Evolutionary conservation across 1,140 invertebrate genomes (phyloP), one percentile per base, ranked within the genome.

Genomic region (Diachasmimorpha longicaudata): DNA sequence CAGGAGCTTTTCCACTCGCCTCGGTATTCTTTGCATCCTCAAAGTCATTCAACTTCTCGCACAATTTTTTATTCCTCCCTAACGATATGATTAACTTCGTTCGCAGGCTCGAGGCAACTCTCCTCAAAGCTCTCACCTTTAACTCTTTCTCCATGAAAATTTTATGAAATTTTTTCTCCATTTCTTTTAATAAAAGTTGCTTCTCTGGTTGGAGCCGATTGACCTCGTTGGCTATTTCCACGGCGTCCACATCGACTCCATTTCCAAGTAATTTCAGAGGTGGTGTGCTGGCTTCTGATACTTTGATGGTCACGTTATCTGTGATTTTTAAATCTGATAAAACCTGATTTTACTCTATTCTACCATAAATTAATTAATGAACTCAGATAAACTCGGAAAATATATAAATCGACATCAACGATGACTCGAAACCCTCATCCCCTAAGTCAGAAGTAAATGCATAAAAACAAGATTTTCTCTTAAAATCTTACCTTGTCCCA

Each of bases 61-160:
- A 52, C 13, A 80, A 68, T 52, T 78, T 66, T 13, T 79, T 72
- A 46, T 75, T 63, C 77, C 42, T 69, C 78, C 14, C 25, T 58
- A 5, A 82, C 46, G 11, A 31, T 25, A 23, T 77, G 58, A 4
- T 74, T 71, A 75, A 81, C 9, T 81, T 78, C 10, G 37, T 31
- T 46, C 23, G 73, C 2, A 80, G 42, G 23, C 48, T 52, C 70
- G 39, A 67, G 21, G 81, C 68, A 39, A 76, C 66, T n/a, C 72
- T 66, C 31, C 19, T 75, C 44, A 68, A 23, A 21, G 23, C 25
- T n/a, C 67, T 74, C 11, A 69, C 25, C 39, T 80, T 79, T 63
- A 8, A 19, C 73, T 70, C 69, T 66, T n/a, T 52, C 25, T 23
- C 73, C 72, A 4, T 82, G 58, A 8, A 71, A 58, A 44, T 42